A percentile compares a stretch with the other conserved stretches of the same genome.
Evolutionary conservation across 2,888 invertebrate genomes (phyloP).

Genomic region (Drosophila nigricruria): DNA sequence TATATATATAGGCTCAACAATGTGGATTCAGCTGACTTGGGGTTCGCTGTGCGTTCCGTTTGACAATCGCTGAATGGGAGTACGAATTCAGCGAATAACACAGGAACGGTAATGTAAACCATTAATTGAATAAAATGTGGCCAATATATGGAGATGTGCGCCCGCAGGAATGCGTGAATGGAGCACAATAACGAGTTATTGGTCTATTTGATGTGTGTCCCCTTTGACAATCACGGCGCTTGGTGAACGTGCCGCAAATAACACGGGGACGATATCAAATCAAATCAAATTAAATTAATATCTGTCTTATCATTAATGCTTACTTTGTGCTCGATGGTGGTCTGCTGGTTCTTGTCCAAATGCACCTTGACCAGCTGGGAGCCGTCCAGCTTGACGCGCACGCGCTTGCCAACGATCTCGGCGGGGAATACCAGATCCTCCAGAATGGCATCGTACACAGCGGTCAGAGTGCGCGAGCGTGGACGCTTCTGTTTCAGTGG

Average conservation of each 20-base stretch:
- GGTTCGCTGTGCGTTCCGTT: slow-evolving; percentile 82
- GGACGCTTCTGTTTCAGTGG: slow-evolving; percentile 92
- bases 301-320: slow-evolving; percentile 39
- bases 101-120: slow-evolving; percentile 72
- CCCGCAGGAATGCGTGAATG: slow-evolving; percentile 53
- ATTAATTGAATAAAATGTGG: slow-evolving; percentile 58
- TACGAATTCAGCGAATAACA: slow-evolving; percentile 81
- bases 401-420: slow-evolving; percentile 99
- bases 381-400: slow-evolving; percentile 97
- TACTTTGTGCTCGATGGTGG: slow-evolving; percentile 99
- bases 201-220: slow-evolving; percentile 80
- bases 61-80: slow-evolving; percentile 75
- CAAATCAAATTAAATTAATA: not conserved
- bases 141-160: slow-evolving; percentile 81
- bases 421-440: slow-evolving; percentile 99
- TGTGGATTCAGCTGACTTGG: slow-evolving; percentile 39
- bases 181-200: slow-evolving; percentile 82
- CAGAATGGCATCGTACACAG: slow-evolving; percentile 98
- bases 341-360: slow-evolving; percentile 99
- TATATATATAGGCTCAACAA: slow-evolving; percentile 31
- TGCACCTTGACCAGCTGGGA: slow-evolving; percentile 98
- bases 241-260: slow-evolving; percentile 75
- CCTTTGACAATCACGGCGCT: slow-evolving; percentile 83
- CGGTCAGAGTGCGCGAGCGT: slow-evolving; percentile 95
- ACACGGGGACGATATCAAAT: slow-evolving; percentile 82